A percentile compares a stretch with the other conserved stretches of the same genome.
Evolutionary conservation across 1,140 invertebrate species (phyloP).

Genomic region (Venustaconcha ellipsiformis): DNA sequence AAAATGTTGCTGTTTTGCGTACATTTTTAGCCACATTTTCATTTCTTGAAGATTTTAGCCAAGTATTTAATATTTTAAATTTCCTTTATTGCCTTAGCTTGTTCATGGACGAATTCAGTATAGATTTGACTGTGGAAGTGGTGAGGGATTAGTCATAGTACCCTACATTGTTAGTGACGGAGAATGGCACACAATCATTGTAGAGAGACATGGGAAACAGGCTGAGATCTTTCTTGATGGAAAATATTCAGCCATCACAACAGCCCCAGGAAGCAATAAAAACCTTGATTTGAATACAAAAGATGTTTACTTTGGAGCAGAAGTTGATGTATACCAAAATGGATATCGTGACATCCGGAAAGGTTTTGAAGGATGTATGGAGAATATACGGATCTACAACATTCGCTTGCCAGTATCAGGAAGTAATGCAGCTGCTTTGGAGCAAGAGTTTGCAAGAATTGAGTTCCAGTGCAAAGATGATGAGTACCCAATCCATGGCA

Average conservation of each 20-base stretch:
- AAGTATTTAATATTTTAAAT: too few relatives aligned
- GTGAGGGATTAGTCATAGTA: constrained; percentile 87
- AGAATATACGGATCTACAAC: constrained; percentile 85
- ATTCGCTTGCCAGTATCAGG: constrained; percentile 78
- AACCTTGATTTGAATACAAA: constrained; percentile 88
- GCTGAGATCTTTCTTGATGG: constrained; percentile 85
- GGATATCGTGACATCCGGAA: constrained; percentile 80
- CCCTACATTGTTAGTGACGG: constrained; percentile 86
- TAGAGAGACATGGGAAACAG: constrained; percentile 80
- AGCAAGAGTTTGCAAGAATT: constrained; percentile 81
- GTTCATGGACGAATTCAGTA: constrained; percentile 88
- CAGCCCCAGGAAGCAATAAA: constrained; percentile 84
- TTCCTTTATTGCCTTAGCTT: constrained; percentile 69
- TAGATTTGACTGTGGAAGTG: constrained; percentile 90
- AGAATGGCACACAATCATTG: constrained; percentile 87
- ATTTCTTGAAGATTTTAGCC: too few relatives aligned
- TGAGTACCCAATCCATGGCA: constrained; percentile 18
- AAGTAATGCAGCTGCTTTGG: constrained; percentile 71
- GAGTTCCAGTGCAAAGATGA: constrained; percentile 79
- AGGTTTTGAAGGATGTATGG: constrained; percentile 92
- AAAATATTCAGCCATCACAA: constrained; percentile 81
- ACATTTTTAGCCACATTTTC: too few relatives aligned
- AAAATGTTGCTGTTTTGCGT: too few relatives aligned
- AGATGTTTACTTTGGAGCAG: constrained; percentile 87
- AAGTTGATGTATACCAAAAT: constrained; percentile 77